Percentiles rank a stretch among this genome's conserved stretches.
These are phyloP conservation scores for Conus betulinus DNA, from an alignment of 1,140 invertebrate species.

Conservation along the genomic window DNA sequence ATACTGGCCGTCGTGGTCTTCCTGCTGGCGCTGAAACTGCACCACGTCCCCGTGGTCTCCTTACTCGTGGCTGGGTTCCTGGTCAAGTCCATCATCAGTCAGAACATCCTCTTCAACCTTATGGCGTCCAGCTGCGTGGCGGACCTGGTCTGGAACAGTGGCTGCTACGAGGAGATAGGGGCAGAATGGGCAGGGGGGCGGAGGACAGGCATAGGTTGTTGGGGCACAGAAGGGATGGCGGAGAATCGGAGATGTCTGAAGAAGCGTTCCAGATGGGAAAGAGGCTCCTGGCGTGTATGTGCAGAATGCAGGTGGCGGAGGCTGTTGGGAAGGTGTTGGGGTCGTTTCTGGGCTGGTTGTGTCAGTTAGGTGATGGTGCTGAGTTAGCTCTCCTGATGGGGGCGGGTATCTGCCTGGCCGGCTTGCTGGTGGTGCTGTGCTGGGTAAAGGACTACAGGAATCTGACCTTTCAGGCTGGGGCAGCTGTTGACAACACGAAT, in stretches of 20 bases:
- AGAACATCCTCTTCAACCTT: neutral
- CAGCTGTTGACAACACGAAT: too few species aligned
- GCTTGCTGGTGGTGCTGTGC: neutral
- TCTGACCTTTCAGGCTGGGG: neutral
- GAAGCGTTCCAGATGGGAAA: neutral
- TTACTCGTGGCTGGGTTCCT: conserved; percentile 6
- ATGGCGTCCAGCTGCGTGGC: neutral
- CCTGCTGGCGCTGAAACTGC: neutral
- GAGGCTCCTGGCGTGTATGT: too few species aligned
- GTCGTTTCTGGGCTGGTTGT: neutral
- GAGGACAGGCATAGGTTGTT: neutral
- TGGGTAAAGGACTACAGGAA: neutral
- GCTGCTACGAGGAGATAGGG: neutral
- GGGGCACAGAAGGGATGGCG: too few species aligned
- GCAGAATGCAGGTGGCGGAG: too few species aligned
- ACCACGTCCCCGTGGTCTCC: neutral
- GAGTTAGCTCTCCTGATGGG: neutral
- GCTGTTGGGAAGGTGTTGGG: too few species aligned
- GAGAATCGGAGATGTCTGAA: too few species aligned
- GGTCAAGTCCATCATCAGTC: neutral
- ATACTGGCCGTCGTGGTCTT: neutral
- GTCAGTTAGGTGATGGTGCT: neutral
- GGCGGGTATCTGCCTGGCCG: neutral
- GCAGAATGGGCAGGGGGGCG: too few species aligned
- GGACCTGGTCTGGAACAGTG: neutral